Evolutionary conservation across 2,888 invertebrate genomes (phyloP).

Genomic region (Aphodius granarius): DNA sequence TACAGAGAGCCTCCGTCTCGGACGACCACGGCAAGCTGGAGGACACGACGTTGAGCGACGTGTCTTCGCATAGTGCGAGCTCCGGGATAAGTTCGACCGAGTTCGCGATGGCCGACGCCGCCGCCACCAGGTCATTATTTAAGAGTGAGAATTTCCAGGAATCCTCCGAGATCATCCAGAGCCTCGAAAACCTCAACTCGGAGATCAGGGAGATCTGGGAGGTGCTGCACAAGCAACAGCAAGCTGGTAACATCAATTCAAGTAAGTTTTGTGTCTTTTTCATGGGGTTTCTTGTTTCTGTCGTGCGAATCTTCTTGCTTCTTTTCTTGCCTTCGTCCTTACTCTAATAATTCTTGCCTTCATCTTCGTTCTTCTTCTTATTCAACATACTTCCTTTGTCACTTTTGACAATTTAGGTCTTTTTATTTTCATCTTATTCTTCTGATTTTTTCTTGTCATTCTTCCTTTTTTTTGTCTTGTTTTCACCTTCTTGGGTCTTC

Average conservation of each 20-base stretch:
- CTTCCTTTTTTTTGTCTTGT: no score
- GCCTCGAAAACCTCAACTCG: conserved; percentile 68
- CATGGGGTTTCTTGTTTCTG: no score
- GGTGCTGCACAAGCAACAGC: conserved; percentile 64
- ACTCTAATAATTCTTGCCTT: no score
- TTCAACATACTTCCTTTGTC: no score
- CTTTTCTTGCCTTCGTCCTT: no score
- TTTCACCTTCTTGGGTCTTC: no score
- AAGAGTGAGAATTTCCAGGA: conserved; percentile 60
- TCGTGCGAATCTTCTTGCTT: no score
- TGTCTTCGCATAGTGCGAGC: conserved; percentile 64
- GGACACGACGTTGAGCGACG: conserved; percentile 67
- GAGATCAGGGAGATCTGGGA: conserved; percentile 73
- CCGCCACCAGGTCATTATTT: conserved; percentile 26
- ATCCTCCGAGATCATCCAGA: conserved; percentile 70
- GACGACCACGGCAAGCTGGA: conserved; percentile 51
- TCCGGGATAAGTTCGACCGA: conserved; percentile 70
- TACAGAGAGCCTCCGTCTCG: conserved; percentile 61
- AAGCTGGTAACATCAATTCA: conserved; percentile 53
- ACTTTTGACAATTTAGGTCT: no score
- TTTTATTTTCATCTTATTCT: no score
- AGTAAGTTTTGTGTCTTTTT: conserved; percentile 45
- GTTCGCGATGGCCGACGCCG: conserved; percentile 60
- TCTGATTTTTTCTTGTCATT: no score
- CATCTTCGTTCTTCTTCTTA: no score